Conservation (phyloP, 2,113 vertebrate genomes). For the Strix aluco region DNA sequence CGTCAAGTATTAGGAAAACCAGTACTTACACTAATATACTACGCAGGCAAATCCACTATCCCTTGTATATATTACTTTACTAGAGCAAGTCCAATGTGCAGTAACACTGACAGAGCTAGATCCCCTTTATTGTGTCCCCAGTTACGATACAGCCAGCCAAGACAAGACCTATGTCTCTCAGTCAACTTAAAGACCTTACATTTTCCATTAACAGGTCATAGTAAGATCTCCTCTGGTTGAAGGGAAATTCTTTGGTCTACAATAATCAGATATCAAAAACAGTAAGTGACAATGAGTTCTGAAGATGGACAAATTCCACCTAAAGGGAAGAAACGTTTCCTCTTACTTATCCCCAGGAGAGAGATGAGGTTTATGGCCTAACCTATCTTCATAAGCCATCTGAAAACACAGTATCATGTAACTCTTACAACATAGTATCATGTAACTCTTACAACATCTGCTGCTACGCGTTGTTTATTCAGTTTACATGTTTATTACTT, state of each 20-base stretch:
- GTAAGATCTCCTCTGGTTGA: background rate
- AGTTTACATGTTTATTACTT: background rate
- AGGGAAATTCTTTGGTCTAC: background rate
- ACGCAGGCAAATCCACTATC: background rate
- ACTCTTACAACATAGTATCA: no score
- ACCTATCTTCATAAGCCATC: background rate
- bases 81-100: background rate
- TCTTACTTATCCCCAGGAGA: background rate
- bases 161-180: background rate
- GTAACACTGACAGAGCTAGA: background rate
- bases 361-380: background rate
- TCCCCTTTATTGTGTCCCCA: rapidly evolving
- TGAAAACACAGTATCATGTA: background rate
- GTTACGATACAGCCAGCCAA: background rate
- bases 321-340: background rate
- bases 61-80: background rate
- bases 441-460: no score
- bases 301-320: background rate
- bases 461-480: background rate
- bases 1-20: background rate
- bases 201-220: background rate
- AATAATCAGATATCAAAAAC: background rate
- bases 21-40: background rate
- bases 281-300: background rate
- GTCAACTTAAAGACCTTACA: background rate